Evolutionary conservation across 2,797 vertebrate genomes (phyloP).

Genomic region (Varecia variegata): DNA sequence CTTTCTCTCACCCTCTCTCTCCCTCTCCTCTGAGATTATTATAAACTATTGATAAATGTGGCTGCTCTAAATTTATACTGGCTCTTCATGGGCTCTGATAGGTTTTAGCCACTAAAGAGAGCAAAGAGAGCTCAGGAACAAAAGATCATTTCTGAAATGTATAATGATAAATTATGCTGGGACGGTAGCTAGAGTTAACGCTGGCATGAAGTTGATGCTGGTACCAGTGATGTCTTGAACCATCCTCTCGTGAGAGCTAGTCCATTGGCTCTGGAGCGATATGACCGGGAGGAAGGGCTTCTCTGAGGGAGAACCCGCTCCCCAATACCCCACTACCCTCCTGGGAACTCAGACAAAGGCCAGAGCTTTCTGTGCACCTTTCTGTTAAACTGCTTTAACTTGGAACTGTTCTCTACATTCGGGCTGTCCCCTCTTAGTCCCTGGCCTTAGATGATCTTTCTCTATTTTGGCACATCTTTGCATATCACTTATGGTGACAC

Average conservation of each 20-base stretch:
- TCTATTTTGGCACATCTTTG: constrained; percentile 40
- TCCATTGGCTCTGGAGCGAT: neutral
- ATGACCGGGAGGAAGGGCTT: neutral
- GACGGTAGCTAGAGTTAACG: neutral
- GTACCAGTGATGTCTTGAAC: neutral
- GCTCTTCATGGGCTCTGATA: constrained; percentile 19
- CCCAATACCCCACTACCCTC: neutral
- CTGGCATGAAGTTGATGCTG: neutral
- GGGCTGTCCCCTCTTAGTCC: neutral
- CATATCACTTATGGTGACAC: neutral
- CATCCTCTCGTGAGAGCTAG: neutral
- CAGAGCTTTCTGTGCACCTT: neutral
- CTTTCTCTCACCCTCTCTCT: neutral
- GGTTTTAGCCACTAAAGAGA: constrained; percentile 46
- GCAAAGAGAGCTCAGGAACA: neutral
- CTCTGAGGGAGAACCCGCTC: neutral
- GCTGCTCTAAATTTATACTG: constrained; percentile 31
- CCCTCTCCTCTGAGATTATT: neutral
- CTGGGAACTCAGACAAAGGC: neutral
- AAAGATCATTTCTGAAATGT: constrained; percentile 15
- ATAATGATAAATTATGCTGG: neutral
- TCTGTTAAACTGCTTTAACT: neutral
- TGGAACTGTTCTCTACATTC: neutral
- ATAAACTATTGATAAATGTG: constrained; percentile 48
- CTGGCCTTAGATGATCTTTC: neutral